phyloP scores from a whole-genome alignment of 2,888 invertebrate genomes.

The Diabrotica balteata region DNA sequence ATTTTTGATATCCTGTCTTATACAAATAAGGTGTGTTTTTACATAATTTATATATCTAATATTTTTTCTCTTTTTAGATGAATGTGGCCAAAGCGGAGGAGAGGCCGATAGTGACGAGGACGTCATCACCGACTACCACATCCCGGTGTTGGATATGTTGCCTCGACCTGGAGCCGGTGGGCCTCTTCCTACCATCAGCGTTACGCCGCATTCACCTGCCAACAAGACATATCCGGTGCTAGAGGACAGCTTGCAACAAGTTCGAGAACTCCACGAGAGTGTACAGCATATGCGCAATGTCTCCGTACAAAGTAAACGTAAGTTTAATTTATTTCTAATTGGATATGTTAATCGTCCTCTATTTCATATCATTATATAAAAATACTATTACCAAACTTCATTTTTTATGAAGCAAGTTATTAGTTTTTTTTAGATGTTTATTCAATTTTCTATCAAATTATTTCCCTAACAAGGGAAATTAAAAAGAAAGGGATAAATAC shows the following conservation, averaged over 20 bases:
- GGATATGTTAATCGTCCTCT: too few species aligned
- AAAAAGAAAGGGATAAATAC: too few species aligned
- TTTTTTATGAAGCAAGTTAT: too few species aligned
- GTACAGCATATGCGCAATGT: conserved; percentile 81
- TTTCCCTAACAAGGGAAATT: too few species aligned
- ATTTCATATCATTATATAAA: too few species aligned
- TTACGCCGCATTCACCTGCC: conserved; percentile 87
- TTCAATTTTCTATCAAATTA: neutral
- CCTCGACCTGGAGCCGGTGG: conserved; percentile 54
- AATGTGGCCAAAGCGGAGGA: conserved; percentile 73
- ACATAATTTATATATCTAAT: neutral
- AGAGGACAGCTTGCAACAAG: conserved; percentile 75
- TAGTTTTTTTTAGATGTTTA: too few species aligned
- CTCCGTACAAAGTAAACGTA: conserved; percentile 57
- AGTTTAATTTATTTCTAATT: too few species aligned
- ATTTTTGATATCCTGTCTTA: too few species aligned
- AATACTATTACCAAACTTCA: too few species aligned
- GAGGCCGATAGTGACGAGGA: conserved; percentile 81
- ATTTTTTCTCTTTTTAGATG: conserved; percentile 63
- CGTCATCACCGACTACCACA: conserved; percentile 78
- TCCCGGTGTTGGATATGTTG: conserved; percentile 43
- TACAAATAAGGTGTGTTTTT: neutral
- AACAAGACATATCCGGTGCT: conserved; percentile 73
- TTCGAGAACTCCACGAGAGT: conserved; percentile 77
- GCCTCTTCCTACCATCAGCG: conserved; percentile 81